A percentile compares a stretch with the other conserved stretches of the same genome.
Conservation (phyloP, 2,888 invertebrate species). For the Drosophila helvetica region DNA sequence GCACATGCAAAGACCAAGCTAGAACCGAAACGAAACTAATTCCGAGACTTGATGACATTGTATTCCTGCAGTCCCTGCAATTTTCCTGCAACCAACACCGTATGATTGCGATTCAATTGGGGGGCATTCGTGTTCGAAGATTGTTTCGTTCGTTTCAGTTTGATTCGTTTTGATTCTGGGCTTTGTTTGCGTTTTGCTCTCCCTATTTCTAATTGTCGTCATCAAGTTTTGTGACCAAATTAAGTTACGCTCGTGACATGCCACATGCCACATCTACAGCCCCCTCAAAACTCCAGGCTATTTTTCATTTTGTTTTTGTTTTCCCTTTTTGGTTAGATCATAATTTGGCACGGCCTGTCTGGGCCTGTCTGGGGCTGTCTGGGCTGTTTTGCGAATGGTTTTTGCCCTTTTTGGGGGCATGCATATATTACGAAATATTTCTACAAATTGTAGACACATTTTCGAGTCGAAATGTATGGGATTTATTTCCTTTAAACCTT, state of each 20-base stretch:
- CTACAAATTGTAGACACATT: no score
- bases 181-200: conserved; percentile 4
- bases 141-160: conserved; percentile 19
- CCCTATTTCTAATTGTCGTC: conserved; percentile 51
- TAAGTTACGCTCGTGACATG: conserved; percentile 56
- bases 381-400: no score
- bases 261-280: conserved; percentile 20
- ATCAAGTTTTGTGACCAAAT: conserved; percentile 33
- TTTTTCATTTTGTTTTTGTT: background rate
- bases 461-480: no score
- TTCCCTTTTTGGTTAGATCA: no score
- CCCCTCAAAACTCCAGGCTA: conserved; percentile 1
- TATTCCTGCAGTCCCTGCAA: conserved; percentile 32
- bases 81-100: conserved; percentile 24
- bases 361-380: no score
- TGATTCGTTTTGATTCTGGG: conserved; percentile 5
- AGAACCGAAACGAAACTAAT: conserved; percentile 5
- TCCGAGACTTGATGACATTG: conserved; percentile 37
- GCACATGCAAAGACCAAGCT: background rate
- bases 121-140: conserved; percentile 41
- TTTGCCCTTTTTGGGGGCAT: no score
- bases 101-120: conserved; percentile 38
- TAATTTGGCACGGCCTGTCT: no score
- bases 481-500: no score
- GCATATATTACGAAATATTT: background rate